Percentiles rank a stretch among this genome's conserved stretches.
These are phyloP conservation scores for Neogobius melanostomus DNA, from an alignment of 2,113 vertebrate genomes.

Conservation along the genomic window DNA sequence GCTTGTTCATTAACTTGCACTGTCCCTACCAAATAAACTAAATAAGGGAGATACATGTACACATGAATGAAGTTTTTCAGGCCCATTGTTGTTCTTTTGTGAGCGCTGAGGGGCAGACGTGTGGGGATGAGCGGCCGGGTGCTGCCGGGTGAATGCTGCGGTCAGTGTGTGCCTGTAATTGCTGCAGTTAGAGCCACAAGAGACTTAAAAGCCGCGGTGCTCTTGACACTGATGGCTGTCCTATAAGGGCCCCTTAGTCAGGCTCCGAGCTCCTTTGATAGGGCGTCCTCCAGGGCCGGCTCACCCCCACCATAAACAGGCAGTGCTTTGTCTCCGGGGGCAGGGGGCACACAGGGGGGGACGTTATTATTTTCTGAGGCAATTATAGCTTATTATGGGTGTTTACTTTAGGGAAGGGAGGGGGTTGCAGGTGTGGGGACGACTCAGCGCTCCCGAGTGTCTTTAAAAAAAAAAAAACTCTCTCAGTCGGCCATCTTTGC, in stretches of 20 bases:
- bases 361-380: slow-evolving; percentile 89
- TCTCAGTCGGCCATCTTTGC: slow-evolving; percentile 63
- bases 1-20: too few species aligned
- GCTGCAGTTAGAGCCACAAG: slow-evolving; percentile 51
- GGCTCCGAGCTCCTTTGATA: slow-evolving; percentile 67
- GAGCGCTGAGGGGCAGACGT: slow-evolving; percentile 2
- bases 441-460: slow-evolving; percentile 78
- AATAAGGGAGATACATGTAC: too few species aligned
- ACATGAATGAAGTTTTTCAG: too few species aligned
- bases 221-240: slow-evolving; percentile 59
- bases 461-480: slow-evolving; percentile 60
- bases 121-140: slow-evolving; percentile 46
- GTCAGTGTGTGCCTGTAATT: slow-evolving; percentile 64
- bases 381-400: slow-evolving; percentile 97
- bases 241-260: slow-evolving; percentile 41
- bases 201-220: slow-evolving; percentile 65
- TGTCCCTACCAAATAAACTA: too few species aligned
- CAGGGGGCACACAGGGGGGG: slow-evolving; percentile 55
- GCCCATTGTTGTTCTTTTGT: too few species aligned
- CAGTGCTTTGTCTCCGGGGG: slow-evolving; percentile 77
- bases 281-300: slow-evolving; percentile 67
- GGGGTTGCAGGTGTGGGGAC: slow-evolving; percentile 95
- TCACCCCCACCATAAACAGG: slow-evolving; percentile 84
- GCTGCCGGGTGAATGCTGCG: slow-evolving; percentile 31
- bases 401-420: slow-evolving; percentile 90